These are phyloP conservation scores for Gobio gobio DNA, from an alignment of 2,113 vertebrate species.

Conservation along the genomic window DNA sequence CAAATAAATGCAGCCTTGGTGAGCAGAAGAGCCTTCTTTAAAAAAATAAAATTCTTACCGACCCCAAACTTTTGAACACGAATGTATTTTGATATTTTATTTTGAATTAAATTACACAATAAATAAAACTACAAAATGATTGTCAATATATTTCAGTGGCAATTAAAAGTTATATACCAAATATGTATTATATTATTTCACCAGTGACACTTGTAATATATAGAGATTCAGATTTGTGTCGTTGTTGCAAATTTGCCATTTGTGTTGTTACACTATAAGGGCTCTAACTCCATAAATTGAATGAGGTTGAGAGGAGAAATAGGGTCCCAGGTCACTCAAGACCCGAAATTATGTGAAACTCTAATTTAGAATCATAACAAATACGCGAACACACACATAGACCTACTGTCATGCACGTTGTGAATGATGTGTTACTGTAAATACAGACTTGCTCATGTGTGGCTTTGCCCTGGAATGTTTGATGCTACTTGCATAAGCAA, in stretches of 20 bases:
- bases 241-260: neutral
- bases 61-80: too few relatives aligned
- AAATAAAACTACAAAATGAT: too few relatives aligned
- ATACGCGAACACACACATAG: neutral
- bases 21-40: too few relatives aligned
- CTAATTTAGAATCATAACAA: neutral
- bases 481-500: neutral
- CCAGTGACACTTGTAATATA: too few relatives aligned
- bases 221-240: too few relatives aligned
- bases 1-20: neutral
- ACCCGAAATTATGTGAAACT: neutral
- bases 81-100: too few relatives aligned
- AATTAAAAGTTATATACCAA: too few relatives aligned
- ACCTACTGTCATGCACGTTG: neutral
- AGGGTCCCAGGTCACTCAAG: neutral
- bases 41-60: too few relatives aligned
- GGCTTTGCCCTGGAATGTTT: conserved; percentile 15
- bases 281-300: neutral
- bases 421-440: neutral
- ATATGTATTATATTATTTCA: too few relatives aligned
- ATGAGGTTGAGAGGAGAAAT: neutral
- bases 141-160: too few relatives aligned
- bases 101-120: too few relatives aligned
- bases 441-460: neutral
- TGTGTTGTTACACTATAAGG: neutral